Base-by-base conservation (phyloP, 2,888 invertebrate genomes). In the Nudaria mundana region DNA sequence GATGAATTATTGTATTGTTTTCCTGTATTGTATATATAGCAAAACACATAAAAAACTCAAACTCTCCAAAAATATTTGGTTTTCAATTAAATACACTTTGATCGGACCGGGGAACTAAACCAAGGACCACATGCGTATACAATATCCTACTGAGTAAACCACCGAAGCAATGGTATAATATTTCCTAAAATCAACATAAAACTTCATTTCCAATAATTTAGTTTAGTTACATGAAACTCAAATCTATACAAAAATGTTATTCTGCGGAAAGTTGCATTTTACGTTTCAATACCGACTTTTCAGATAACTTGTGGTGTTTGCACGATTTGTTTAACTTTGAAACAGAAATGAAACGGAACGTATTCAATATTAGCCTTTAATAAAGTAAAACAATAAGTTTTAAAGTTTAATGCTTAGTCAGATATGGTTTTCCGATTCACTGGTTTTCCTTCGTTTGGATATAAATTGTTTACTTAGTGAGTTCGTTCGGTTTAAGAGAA, bases 241-340 rank as follows among this genome's bases (percentile, higher is more conserved):
- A 55, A n/a, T 54, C 52, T 42, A 53, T 56, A 37, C 30, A 45
- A 64, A 63, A 67, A 66, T 73, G 67, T 70, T 69, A 56, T 63
- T 65, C 62, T 63, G 47, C 55, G 52, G 12, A 56, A 58, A 64
- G 49, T 59, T 66, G 36, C 52, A 33, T 59, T 51, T 35, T 36
- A 61, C 48, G 49, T 48, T 60, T 42, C 55, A 53, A 43, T 43
- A 7, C 13, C 33, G 55, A 52, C 50, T 55, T 66, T 55, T 40
- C 57, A 37, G 48, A 54, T 60, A 59, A 59, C 61, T 60, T 59
- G 49, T 52, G 59, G 56, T 63, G 53, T 63, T 67, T 62, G 61
- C 48, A 53, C 46, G 47, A 56, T 61, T 55, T 61, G 52, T 66
- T 65, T 66, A 61, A 65, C 52, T 68, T 68, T 36, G 35, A 39